Conservation (phyloP, 1,140 invertebrate species). For the Pteromalus puparum region DNA sequence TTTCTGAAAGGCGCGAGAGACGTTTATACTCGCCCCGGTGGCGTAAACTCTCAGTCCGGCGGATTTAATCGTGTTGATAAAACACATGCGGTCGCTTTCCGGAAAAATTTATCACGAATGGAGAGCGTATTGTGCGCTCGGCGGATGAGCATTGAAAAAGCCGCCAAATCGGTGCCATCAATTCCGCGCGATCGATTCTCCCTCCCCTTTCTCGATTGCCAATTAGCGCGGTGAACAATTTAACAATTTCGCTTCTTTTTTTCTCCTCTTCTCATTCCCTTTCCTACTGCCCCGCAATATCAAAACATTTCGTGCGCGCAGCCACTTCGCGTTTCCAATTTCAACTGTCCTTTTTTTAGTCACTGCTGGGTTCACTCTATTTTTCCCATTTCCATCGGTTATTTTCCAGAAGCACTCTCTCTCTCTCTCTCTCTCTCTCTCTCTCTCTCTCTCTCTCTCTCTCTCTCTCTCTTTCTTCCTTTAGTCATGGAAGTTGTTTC, state of each 20-base stretch:
- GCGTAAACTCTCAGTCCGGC: background rate
- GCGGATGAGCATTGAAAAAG: background rate
- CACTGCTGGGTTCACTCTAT: background rate
- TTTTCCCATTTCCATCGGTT: conserved; percentile 21
- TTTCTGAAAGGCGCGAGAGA: background rate
- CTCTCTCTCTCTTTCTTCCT: too few species aligned
- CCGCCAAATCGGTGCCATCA: background rate
- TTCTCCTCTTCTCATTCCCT: background rate
- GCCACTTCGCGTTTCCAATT: background rate
- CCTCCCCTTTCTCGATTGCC: background rate
- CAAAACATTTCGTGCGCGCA: background rate
- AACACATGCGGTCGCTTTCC: background rate
- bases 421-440: too few species aligned
- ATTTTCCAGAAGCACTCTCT: conserved; percentile 6
- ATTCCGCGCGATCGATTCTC: conserved; percentile 5
- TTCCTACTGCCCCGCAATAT: background rate
- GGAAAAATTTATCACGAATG: too few species aligned
- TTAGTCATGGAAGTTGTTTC: too few species aligned
- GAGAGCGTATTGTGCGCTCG: too few species aligned
- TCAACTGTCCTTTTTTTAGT: background rate
- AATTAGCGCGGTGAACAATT: conserved; percentile 31
- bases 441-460: too few species aligned
- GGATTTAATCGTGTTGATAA: background rate
- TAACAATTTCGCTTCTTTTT: conserved; percentile 10
- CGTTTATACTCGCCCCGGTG: too few species aligned